A percentile compares a stretch with the other conserved stretches of the same genome.
These are phyloP conservation scores for Drosophila basisetae DNA, from an alignment of 2,888 invertebrate species.

Conservation along the genomic window DNA sequence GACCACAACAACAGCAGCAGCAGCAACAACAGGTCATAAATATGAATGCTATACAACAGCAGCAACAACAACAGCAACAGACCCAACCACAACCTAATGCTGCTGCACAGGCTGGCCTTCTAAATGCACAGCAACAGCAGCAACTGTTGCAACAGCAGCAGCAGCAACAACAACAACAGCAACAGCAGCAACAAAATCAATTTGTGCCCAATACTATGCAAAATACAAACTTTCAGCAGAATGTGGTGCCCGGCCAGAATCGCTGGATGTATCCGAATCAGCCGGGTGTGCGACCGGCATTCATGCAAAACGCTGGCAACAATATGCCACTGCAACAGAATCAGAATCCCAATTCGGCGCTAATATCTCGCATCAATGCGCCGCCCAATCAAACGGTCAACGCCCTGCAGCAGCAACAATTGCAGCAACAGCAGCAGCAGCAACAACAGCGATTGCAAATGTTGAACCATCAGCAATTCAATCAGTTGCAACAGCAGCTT, in stretches of 20 bases:
- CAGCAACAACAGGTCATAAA: conserved; percentile 79
- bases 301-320: conserved; percentile 69
- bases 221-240: conserved; percentile 82
- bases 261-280: conserved; percentile 82
- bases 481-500: conserved; percentile 76
- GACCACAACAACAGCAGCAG: conserved; percentile 60
- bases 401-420: conserved; percentile 81
- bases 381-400: conserved; percentile 85
- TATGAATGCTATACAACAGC: conserved; percentile 72
- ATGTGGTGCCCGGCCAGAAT: conserved; percentile 77
- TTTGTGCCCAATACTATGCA: conserved; percentile 78
- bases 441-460: conserved; percentile 81
- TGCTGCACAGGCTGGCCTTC: conserved; percentile 50
- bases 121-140: conserved; percentile 72
- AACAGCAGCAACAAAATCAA: conserved; percentile 68
- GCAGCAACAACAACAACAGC: conserved; percentile 71
- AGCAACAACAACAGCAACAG: conserved; percentile 54
- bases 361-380: conserved; percentile 88
- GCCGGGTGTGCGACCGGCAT: conserved; percentile 69
- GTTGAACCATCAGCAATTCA: conserved; percentile 83
- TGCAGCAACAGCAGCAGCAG: conserved; percentile 72
- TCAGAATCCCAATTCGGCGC: conserved; percentile 86
- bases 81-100: conserved; percentile 50
- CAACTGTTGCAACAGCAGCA: conserved; percentile 64
- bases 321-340: conserved; percentile 66